Evolutionary conservation across 1,140 invertebrate species (phyloP).

Genomic region (Conus ventricosus): DNA sequence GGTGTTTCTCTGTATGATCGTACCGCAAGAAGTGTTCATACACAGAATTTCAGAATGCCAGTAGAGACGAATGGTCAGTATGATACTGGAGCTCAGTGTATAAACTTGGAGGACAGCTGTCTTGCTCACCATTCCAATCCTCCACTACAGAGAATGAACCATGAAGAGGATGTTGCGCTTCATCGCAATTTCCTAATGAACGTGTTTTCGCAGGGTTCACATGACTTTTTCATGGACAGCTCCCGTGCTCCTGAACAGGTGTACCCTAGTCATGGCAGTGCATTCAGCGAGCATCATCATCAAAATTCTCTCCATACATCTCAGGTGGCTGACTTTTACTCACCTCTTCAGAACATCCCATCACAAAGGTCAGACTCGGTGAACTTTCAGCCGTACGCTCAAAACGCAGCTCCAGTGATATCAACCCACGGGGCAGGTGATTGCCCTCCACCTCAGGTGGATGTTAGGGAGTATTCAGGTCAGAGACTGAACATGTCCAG

Average conservation of each 20-base stretch:
- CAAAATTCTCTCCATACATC: background rate
- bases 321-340: background rate
- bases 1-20: constrained; percentile 4
- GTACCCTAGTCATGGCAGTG: background rate
- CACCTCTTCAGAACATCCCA: background rate
- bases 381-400: background rate
- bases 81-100: background rate
- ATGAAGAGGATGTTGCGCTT: background rate
- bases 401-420: background rate
- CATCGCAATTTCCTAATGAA: background rate
- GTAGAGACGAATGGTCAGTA: background rate
- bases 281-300: background rate
- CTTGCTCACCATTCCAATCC: background rate
- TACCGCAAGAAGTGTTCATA: background rate
- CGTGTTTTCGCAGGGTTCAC: background rate
- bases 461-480: background rate
- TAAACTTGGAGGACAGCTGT: background rate
- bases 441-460: background rate
- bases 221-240: background rate
- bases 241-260: background rate
- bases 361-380: background rate
- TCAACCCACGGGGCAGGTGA: background rate
- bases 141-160: background rate
- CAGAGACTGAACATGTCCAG: background rate
- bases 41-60: background rate